Percentiles rank a stretch among this genome's conserved stretches.
phyloP scores from a whole-genome alignment of 2,113 vertebrate genomes.

The Hiodon tergisus region DNA sequence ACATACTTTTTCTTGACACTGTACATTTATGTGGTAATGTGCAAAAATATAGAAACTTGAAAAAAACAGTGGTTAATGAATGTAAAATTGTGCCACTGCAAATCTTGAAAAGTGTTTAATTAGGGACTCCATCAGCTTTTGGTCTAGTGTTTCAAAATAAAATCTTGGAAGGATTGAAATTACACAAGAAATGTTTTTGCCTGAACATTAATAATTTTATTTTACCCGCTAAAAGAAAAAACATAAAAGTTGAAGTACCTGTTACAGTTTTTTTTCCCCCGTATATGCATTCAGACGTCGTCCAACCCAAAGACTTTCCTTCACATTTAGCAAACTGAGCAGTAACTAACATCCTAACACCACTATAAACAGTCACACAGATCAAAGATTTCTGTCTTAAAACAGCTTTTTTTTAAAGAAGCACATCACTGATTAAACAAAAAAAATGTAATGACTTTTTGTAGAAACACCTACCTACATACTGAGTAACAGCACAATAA shows the following conservation, averaged over 20 bases:
- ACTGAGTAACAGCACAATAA: neutral
- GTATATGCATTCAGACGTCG: constrained; percentile 31
- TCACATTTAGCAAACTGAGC: neutral
- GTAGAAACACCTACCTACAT: neutral
- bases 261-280: constrained; percentile 39
- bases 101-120: too few species aligned
- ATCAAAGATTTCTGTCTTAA: neutral
- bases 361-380: neutral
- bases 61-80: too few species aligned
- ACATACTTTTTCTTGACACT: too few species aligned
- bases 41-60: too few species aligned
- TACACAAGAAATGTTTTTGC: constrained; percentile 10
- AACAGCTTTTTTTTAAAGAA: neutral
- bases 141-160: too few species aligned
- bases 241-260: constrained; percentile 42
- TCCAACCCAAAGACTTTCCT: neutral
- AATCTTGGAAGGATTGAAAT: too few species aligned
- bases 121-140: too few species aligned
- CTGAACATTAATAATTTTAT: constrained; percentile 46
- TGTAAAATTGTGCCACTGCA: too few species aligned
- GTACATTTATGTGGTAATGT: too few species aligned
- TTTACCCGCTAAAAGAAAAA: constrained; percentile 50
- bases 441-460: neutral
- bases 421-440: neutral
- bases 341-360: neutral